Evolutionary conservation across 2,888 invertebrate species (phyloP).

Genomic region (Hirtodrosophila trivittata): DNA sequence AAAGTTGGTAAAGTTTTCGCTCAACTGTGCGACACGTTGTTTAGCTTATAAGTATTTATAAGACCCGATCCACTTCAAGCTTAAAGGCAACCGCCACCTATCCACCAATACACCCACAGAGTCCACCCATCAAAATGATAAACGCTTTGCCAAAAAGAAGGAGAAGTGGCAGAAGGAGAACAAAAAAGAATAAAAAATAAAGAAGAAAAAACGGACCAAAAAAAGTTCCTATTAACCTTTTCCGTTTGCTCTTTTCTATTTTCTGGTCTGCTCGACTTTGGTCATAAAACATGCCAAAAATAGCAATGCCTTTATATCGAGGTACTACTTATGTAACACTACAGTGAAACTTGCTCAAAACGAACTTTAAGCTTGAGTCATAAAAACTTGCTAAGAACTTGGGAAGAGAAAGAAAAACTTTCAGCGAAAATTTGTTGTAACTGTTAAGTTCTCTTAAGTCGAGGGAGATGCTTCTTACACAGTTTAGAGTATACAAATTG

Average conservation of each 20-base stretch:
- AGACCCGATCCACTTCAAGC: constrained; percentile 13
- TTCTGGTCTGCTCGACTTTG: constrained; percentile 32
- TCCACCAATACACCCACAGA: neutral
- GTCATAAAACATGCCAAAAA: constrained; percentile 73
- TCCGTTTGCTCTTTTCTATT: constrained; percentile 39
- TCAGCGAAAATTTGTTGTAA: too few relatives aligned
- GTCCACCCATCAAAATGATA: constrained; percentile 27
- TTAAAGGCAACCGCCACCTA: neutral
- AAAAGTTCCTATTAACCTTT: constrained; percentile 71
- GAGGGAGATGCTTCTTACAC: too few relatives aligned
- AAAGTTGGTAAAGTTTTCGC: constrained; percentile 63
- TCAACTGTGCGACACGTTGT: constrained; percentile 60
- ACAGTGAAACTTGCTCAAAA: constrained; percentile 16
- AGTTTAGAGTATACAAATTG: too few relatives aligned
- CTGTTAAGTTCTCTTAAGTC: too few relatives aligned
- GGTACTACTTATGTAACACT: constrained; percentile 1
- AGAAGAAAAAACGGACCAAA: constrained; percentile 16
- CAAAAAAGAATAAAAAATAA: constrained; percentile 1
- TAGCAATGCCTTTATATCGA: constrained; percentile 47
- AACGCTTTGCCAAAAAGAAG: constrained; percentile 26
- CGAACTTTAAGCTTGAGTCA: neutral
- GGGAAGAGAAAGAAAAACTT: too few relatives aligned
- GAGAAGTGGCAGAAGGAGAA: neutral
- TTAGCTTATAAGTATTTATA: constrained; percentile 58
- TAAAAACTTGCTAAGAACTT: too few relatives aligned